phyloP scores from a whole-genome alignment of 2,797 vertebrate genomes.

The Sebastes itinus region DNA sequence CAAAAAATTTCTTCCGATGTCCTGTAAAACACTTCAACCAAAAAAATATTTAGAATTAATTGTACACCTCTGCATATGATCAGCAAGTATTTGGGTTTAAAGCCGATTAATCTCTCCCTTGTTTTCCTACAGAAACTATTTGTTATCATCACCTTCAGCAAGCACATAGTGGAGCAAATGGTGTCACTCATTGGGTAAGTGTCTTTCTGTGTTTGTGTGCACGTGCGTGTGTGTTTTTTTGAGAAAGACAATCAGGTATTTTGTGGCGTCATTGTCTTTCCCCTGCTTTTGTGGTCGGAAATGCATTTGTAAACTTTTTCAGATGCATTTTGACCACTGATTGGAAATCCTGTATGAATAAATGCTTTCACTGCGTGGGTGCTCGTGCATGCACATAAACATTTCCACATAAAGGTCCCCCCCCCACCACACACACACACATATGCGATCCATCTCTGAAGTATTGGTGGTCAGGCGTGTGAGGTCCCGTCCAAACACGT shows the following conservation, averaged over 20 bases:
- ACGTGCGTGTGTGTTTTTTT: not conserved
- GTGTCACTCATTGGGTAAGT: slow-evolving; percentile 98
- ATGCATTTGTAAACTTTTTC: slow-evolving; percentile 41
- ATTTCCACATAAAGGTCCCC: slow-evolving; percentile 11
- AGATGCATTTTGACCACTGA: slow-evolving; percentile 32
- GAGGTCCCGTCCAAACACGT: slow-evolving; percentile 60
- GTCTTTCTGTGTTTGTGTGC: not conserved
- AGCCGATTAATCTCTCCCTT: slow-evolving; percentile 4
- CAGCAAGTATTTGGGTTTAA: not conserved
- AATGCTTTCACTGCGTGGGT: slow-evolving; percentile 16
- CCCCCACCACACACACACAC: not conserved
- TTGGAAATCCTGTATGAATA: slow-evolving; percentile 35
- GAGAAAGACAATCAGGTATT: not conserved
- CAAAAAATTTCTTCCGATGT: not conserved
- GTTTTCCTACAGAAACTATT: slow-evolving; percentile 93
- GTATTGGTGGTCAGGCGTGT: slow-evolving; percentile 63
- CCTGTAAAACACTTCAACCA: not conserved
- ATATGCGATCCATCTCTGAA: slow-evolving; percentile 14
- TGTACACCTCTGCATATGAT: not conserved
- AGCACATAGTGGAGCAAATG: slow-evolving; percentile 99
- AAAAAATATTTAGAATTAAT: not conserved
- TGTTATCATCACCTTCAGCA: slow-evolving; percentile 98
- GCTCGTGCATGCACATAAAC: not conserved
- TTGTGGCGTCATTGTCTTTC: slow-evolving; percentile 20
- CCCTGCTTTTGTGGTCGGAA: slow-evolving; percentile 22